Conservation (phyloP, 1,140 invertebrate species). For the Hylaeus volcanicus region DNA sequence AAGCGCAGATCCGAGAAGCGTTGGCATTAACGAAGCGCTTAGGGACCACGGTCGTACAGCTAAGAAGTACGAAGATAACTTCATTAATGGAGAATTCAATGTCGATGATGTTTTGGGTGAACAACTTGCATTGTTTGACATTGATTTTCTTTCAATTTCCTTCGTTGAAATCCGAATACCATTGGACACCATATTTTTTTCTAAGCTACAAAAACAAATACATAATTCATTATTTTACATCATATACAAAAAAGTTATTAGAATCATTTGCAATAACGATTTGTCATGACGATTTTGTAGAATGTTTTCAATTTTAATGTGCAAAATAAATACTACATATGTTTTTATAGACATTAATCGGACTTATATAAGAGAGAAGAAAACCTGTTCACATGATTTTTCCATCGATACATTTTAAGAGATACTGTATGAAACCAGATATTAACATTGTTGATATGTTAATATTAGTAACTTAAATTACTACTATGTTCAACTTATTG, state of each 20-base stretch:
- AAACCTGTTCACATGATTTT: neutral
- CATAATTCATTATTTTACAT: neutral
- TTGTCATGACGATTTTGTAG: neutral
- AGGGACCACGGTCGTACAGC: slow-evolving; percentile 96
- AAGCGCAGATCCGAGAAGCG: slow-evolving; percentile 91
- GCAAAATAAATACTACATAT: neutral
- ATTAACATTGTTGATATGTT: no score
- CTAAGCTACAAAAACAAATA: slow-evolving; percentile 39
- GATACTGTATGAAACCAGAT: neutral
- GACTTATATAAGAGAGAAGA: slow-evolving; percentile 29
- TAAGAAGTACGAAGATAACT: slow-evolving; percentile 91
- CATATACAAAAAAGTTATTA: neutral
- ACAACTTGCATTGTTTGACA: slow-evolving; percentile 52
- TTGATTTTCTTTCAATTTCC: slow-evolving; percentile 40
- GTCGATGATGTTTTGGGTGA: slow-evolving; percentile 51
- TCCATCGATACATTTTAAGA: neutral
- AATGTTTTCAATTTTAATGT: neutral
- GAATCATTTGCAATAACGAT: neutral
- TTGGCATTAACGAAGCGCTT: slow-evolving; percentile 94
- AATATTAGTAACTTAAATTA: neutral
- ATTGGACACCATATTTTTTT: slow-evolving; percentile 69
- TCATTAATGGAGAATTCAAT: slow-evolving; percentile 85
- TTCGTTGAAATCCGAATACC: slow-evolving; percentile 51
- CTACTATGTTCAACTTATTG: neutral
- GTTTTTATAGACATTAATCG: neutral